Evolutionary conservation across 2,888 invertebrate species (phyloP).

Genomic region (Noctua janthe): DNA sequence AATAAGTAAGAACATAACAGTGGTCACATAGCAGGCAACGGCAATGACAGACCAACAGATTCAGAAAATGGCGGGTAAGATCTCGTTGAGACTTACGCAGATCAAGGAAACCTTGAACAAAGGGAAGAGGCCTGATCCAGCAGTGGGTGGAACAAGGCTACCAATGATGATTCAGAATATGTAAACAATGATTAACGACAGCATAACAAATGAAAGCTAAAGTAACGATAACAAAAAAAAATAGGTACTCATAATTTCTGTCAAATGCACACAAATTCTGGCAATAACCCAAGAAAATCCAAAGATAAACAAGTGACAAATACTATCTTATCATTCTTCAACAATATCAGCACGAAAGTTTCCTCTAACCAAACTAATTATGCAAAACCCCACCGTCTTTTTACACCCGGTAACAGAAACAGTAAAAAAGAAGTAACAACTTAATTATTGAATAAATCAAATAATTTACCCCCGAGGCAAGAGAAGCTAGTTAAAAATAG

Average conservation of each 20-base stretch:
- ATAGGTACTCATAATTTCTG: not conserved
- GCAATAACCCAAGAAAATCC: not conserved
- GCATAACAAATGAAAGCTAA: not conserved
- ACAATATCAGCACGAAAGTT: not conserved
- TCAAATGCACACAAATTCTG: not conserved
- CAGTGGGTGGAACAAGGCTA: not conserved
- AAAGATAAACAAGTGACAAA: conserved; percentile 13
- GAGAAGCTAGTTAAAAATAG: conserved; percentile 57
- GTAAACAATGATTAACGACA: not conserved
- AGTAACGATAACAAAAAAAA: not conserved
- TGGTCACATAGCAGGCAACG: not conserved
- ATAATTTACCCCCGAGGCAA: conserved; percentile 47
- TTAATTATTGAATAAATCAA: conserved; percentile 62
- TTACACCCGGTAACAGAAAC: conserved; percentile 20
- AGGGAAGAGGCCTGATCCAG: not conserved
- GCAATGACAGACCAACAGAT: not conserved
- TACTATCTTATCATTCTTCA: not conserved
- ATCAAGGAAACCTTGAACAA: not conserved
- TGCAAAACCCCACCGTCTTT: conserved; percentile 37
- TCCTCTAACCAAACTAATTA: conserved; percentile 30
- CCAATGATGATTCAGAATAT: not conserved
- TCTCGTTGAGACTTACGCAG: not conserved
- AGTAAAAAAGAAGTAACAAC: conserved; percentile 35
- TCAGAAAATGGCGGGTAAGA: not conserved
- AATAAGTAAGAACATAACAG: not conserved